Percentiles rank a stretch among this genome's conserved stretches.
Evolutionary conservation across 2,113 vertebrate species (phyloP).

Genomic region (Onychorhynchus coronatus): DNA sequence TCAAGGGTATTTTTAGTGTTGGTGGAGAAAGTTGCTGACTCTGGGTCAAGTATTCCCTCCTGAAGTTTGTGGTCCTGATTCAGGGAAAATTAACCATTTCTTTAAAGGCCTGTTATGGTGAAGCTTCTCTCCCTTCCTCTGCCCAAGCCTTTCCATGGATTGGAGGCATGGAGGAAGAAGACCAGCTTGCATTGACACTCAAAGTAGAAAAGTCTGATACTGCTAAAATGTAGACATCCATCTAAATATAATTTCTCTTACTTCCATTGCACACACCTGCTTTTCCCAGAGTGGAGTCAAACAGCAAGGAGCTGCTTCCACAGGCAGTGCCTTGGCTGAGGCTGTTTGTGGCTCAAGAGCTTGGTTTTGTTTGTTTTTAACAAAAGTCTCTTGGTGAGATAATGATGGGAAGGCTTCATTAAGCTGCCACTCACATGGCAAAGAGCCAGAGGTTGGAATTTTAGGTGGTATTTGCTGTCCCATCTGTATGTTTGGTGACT

Average conservation of each 20-base stretch:
- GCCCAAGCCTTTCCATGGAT: neutral
- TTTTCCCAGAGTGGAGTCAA: neutral
- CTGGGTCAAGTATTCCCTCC: neutral
- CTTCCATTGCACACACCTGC: neutral
- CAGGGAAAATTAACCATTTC: neutral
- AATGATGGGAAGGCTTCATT: neutral
- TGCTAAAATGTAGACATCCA: neutral
- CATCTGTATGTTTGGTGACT: too few species aligned
- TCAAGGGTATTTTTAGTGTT: slow-evolving; percentile 34
- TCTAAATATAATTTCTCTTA: neutral
- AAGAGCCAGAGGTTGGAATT: neutral
- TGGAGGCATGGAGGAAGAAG: neutral
- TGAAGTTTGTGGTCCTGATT: neutral
- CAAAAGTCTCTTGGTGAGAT: neutral
- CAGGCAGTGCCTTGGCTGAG: accelerated
- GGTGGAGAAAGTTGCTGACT: slow-evolving; percentile 38
- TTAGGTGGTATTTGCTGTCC: accelerated
- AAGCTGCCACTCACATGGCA: neutral
- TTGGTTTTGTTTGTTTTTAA: neutral
- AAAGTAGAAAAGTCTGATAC: neutral
- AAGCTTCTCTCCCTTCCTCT: neutral
- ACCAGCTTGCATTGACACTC: accelerated
- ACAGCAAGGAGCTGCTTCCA: neutral
- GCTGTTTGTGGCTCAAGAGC: neutral
- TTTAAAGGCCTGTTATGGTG: neutral